These are phyloP conservation scores for Camponotus floridanus DNA, from an alignment of 1,140 invertebrate genomes.

Conservation along the genomic window DNA sequence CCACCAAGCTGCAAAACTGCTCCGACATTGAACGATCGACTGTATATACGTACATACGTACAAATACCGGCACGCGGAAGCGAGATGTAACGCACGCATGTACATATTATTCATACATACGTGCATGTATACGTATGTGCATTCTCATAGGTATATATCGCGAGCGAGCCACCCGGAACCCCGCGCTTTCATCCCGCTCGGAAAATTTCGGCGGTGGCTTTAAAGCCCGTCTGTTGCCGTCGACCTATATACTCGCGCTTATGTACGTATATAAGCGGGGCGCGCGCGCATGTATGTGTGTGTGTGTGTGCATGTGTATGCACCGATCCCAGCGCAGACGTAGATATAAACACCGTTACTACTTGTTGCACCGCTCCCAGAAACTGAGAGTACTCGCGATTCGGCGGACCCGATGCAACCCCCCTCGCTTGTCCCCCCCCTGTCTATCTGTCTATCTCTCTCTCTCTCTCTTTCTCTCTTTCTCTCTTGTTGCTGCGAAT, in stretches of 20 bases:
- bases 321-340: constrained; percentile 66
- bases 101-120: too few relatives aligned
- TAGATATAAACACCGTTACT: constrained; percentile 81
- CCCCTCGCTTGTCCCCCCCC: neutral
- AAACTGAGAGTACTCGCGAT: constrained; percentile 71
- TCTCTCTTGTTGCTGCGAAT: constrained; percentile 9
- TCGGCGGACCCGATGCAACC: constrained; percentile 26
- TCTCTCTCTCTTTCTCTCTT: too few relatives aligned
- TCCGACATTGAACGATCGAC: constrained; percentile 67
- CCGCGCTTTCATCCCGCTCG: constrained; percentile 46
- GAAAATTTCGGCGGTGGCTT: constrained; percentile 74
- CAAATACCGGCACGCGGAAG: neutral
- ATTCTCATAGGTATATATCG: constrained; percentile 9
- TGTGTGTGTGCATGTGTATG: constrained; percentile 8
- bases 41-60: constrained; percentile 22
- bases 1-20: constrained; percentile 34
- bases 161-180: constrained; percentile 46
- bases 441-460: too few relatives aligned
- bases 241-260: constrained; percentile 66
- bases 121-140: constrained; percentile 4
- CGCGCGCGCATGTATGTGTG: neutral
- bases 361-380: constrained; percentile 84
- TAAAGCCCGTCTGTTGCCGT: constrained; percentile 48
- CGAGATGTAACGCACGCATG: too few relatives aligned
- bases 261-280: constrained; percentile 36